Evolutionary conservation across 2,888 invertebrate species (phyloP), one percentile per base, ranked within the genome.

Genomic region (Lymantria dispar): DNA sequence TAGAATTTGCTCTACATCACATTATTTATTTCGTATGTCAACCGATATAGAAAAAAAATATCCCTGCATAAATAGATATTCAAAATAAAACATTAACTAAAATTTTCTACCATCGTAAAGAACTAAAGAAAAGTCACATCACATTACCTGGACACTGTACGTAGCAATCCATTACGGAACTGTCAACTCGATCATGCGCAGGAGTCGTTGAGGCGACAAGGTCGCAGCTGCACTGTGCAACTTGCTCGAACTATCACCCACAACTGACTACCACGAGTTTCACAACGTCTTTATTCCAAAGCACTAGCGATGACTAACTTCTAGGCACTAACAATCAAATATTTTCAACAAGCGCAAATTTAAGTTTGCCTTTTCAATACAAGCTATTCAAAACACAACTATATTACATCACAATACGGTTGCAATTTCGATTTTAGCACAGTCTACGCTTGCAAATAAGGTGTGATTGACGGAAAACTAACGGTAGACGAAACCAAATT

Each of bases 121-220:
- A 10, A 42, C 31, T 54, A 51, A 11, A 29, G 42, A 11, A 36
- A 52, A 54, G 47, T 49, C 40, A 58, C 52, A 64, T 63, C 52
- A 64, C 58, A 70, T 62, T 80, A 85, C 83, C 81, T 83, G 82
- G 81, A 63, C 76, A 79, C 66, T 78, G 82, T 60, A 77, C 68
- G 70, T 68, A 75, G 76, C 74, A 80, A 85, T 88, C 82, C 82
- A 85, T 88, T 79, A 81, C 62, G 57, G 74, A 78, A 80, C 74
- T 80, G 85, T 81, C 83, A 78, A 76, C 68, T 68, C 60, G 74
- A 76, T 78, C 76, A 74, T 80, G 81, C 81, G 84, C 84, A 72
- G 80, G 78, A 81, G 74, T 76, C 78, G 74, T 77, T 72, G 72
- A 77, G 72, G 74, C 76, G 71, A 74, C 87, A 87, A 89, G 87